phyloP scores from a whole-genome alignment of 2,113 vertebrate genomes.

The Gopherus evgoodei region DNA sequence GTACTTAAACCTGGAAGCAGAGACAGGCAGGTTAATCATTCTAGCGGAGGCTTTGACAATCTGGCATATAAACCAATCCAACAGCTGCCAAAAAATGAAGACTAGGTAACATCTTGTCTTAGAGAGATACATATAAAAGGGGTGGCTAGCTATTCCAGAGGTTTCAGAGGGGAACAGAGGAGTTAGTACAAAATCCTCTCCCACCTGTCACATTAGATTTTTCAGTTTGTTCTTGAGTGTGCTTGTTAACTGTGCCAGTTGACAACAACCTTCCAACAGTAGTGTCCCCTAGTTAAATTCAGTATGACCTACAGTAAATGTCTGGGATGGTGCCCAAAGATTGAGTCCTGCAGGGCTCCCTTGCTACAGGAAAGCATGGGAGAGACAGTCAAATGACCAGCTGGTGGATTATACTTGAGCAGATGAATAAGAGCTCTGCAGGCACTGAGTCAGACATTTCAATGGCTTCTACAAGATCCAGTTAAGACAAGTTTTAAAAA shows the following conservation, averaged over 20 bases:
- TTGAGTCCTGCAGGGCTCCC: not conserved
- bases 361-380: not conserved
- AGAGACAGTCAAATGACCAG: not conserved
- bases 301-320: not conserved
- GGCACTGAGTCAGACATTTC: not conserved
- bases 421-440: not conserved
- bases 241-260: not conserved
- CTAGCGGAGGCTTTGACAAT: not conserved
- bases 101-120: not conserved
- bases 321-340: not conserved
- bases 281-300: not conserved
- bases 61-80: not conserved
- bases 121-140: not conserved
- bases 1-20: slow-evolving; percentile 75
- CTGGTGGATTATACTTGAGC: not conserved
- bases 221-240: not conserved
- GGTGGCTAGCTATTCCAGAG: not conserved
- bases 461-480: not conserved
- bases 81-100: not conserved
- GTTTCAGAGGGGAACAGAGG: not conserved
- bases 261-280: not conserved
- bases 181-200: not conserved
- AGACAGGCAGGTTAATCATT: not conserved
- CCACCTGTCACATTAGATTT: not conserved
- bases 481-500: not conserved